Evolutionary conservation across 2,888 invertebrate genomes (phyloP).

Genomic region (Pediacus dermestoides): DNA sequence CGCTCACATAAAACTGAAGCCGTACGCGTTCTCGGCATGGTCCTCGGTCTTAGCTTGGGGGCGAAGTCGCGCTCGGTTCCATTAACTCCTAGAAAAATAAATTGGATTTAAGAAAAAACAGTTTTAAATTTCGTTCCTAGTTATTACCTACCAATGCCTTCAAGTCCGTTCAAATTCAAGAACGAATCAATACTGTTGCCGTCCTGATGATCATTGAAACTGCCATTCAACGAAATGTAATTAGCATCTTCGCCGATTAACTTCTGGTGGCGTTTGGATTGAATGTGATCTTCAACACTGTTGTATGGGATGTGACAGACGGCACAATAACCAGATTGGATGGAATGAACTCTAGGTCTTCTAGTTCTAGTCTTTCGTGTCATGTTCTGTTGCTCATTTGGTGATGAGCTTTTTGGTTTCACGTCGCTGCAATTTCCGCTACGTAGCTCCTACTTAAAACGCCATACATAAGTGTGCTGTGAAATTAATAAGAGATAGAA

Average conservation of each 20-base stretch:
- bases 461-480: too few species aligned
- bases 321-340: constrained; percentile 68
- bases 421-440: background rate
- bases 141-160: constrained; percentile 38
- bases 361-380: constrained; percentile 42
- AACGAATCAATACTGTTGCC: constrained; percentile 65
- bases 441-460: background rate
- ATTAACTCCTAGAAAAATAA: constrained; percentile 26
- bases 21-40: constrained; percentile 29
- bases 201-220: constrained; percentile 57
- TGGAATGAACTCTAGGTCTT: constrained; percentile 41
- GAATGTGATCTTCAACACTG: constrained; percentile 66
- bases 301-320: constrained; percentile 74
- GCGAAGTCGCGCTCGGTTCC: constrained; percentile 27
- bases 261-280: constrained; percentile 69
- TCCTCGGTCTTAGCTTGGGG: constrained; percentile 26
- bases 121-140: constrained; percentile 3
- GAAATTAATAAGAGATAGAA: too few species aligned
- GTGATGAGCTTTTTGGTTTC: constrained; percentile 11
- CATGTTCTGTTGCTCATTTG: constrained; percentile 38
- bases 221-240: constrained; percentile 69
- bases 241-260: constrained; percentile 72
- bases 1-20: constrained; percentile 26
- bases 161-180: constrained; percentile 57
- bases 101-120: constrained; percentile 2